phyloP scores from a whole-genome alignment of 2,888 invertebrate genomes.

The Catocala nupta region DNA sequence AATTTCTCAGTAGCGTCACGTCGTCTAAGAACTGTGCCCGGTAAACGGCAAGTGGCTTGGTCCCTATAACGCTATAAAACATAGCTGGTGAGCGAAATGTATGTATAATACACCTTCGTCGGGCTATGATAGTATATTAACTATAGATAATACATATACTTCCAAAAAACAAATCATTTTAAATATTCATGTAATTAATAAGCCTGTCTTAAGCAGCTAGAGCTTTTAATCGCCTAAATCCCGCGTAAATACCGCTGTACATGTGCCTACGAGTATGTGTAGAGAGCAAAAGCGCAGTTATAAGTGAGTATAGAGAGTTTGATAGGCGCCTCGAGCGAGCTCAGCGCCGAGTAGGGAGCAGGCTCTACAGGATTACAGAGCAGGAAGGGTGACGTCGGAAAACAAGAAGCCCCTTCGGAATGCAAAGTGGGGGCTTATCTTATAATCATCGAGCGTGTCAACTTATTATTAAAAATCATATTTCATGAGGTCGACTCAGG shows the following conservation, averaged over 20 bases:
- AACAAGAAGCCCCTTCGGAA: slow-evolving; percentile 82
- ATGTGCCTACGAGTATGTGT: slow-evolving; percentile 2
- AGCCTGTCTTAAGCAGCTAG: not conserved
- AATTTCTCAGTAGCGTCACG: too few relatives aligned
- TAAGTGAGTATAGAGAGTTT: slow-evolving; percentile 58
- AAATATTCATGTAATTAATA: slow-evolving; percentile 4
- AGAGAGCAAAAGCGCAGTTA: slow-evolving; percentile 31
- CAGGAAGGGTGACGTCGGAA: slow-evolving; percentile 70
- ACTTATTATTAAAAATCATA: slow-evolving; percentile 88
- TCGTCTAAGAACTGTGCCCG: too few relatives aligned
- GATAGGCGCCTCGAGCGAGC: slow-evolving; percentile 53
- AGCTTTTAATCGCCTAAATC: slow-evolving; percentile 18
- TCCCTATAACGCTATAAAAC: too few relatives aligned
- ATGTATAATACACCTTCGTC: too few relatives aligned
- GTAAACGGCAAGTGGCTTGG: too few relatives aligned
- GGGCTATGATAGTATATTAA: not conserved
- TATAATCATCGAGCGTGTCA: slow-evolving; percentile 87
- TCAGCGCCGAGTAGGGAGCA: slow-evolving; percentile 55
- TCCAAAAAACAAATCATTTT: not conserved
- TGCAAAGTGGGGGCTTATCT: slow-evolving; percentile 87
- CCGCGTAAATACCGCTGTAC: slow-evolving; percentile 9
- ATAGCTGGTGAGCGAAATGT: too few relatives aligned
- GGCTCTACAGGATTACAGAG: slow-evolving; percentile 77
- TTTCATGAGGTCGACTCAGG: slow-evolving; percentile 77
- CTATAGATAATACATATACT: not conserved